Evolutionary conservation across 2,888 invertebrate species (phyloP), one percentile per base, ranked within the genome.

Genomic region (Acanthopleura granulata): DNA sequence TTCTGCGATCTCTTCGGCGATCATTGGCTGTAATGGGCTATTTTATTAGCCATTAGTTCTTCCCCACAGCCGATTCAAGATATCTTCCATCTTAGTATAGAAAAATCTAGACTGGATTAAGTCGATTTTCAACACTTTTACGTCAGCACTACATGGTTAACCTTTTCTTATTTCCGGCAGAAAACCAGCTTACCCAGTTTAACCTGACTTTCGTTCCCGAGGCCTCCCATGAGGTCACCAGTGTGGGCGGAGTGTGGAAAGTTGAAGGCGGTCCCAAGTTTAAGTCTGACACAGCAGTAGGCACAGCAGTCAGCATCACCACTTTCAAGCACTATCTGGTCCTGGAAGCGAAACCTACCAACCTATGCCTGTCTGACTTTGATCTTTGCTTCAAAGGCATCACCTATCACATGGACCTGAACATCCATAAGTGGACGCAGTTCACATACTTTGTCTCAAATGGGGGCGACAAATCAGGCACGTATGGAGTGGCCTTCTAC

Each of bases 401-500:
- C 11, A 78, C 79, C 14, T 50, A 79, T 69, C 79, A 78, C 40
- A 80, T 82, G 66, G 74, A 75, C 25, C 69, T 82, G 49, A 72
- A 78, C 16, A 76, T 82, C 30, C 18, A 61, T 14, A 50, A 70
- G n/a, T 80, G 78, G 72, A 27, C 25, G 14, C 74, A 77, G 25
- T 73, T 74, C 27, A 77, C 69, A 50, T 77, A 75, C 72, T 76
- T 82, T 0, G 30, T 81, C 25, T 78, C 81, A 18, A 79, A 79
- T 69, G 80, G 79, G 4, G 76, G 78, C 25, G 75, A 76, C 66
- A 40, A 57, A 50, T 62, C 27, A 1, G 74, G 69, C 30, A 62
- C 75, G 30, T 57, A 75, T 50, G 82, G 82, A 0, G 50, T 80
- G 12, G 74, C 80, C 27, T 73, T 82, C n/a, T 78, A 73, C 73